Evolutionary conservation across 2,113 vertebrate species (phyloP).

Genomic region (Urocitellus parryii): DNA sequence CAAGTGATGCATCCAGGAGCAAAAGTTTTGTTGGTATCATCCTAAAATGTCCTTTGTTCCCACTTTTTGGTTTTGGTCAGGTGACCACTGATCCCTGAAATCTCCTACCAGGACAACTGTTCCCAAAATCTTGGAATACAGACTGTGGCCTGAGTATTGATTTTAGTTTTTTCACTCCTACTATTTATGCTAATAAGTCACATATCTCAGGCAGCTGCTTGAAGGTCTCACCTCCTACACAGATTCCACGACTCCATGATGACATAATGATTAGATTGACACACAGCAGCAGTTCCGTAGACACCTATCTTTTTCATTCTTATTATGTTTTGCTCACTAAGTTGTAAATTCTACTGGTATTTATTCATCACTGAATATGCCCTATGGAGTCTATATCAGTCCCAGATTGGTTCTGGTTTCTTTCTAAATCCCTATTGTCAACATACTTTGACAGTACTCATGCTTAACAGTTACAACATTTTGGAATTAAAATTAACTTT

Average conservation of each 20-base stretch:
- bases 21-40: not conserved
- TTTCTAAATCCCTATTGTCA: not conserved
- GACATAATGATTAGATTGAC: not conserved
- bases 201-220: not conserved
- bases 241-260: not conserved
- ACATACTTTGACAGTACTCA: not conserved
- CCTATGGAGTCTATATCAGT: not conserved
- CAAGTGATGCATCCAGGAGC: not conserved
- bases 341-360: not conserved
- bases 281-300: not conserved
- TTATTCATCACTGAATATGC: not conserved
- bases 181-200: not conserved
- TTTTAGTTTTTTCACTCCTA: not conserved
- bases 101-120: not conserved
- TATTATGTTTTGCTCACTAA: not conserved
- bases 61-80: not conserved
- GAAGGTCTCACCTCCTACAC: not conserved
- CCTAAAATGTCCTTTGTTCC: not conserved
- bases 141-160: not conserved
- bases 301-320: not conserved
- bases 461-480: not conserved
- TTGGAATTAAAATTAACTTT: not conserved
- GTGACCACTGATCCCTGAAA: not conserved
- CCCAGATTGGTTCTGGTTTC: not conserved
- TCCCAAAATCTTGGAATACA: not conserved